Base-by-base conservation (phyloP, 2,888 invertebrate species). In the Alcis repandata region DNA sequence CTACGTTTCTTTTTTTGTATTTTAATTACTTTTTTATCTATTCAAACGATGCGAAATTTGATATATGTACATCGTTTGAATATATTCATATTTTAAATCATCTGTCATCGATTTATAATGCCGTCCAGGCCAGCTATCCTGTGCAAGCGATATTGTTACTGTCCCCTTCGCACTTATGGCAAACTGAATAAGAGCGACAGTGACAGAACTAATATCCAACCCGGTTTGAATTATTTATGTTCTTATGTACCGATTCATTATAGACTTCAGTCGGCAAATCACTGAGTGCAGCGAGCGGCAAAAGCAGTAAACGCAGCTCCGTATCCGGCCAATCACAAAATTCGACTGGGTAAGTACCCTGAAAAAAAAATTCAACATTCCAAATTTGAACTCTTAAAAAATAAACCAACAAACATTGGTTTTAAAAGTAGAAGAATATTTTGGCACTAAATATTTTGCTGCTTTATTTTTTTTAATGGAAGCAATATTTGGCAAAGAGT, bases 211-310 rank as follows among this genome's bases (percentile, higher is more conserved):
- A n/a, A n/a, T n/a, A n/a, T n/a, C n/a, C n/a, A n/a, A n/a, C n/a
- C n/a, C n/a, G n/a, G n/a, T n/a, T n/a, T n/a, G n/a, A n/a, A n/a
- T n/a, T 7, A 11, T 11, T n/a, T 20, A 9, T 27, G 2, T 27
- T 2, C 4, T 19, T 13, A 22, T 43, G 11, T 20, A 46, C n/a
- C 22, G 32, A 40, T 22, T 51, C 62, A 79, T 78, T 27, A 15
- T 86, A 93, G 93, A 90, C 91, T n/a, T 92, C 91, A 41, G 92
- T 93, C 6, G 90, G 88, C 27, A 93, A 93, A 78, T 92, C 93
- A 0, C 76, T 93, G 17, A 93, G 91, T 63, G 90, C 93, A 0
- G 88, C 79, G 43, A 91, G 92, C 75, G 91, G 92, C 3, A 93
- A 93, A 71, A 88, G 89, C 71, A 92, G 92, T 78, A 93, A 93